phyloP scores from a whole-genome alignment of 2,113 vertebrate genomes.

The Hippocampus mohnikei region DNA sequence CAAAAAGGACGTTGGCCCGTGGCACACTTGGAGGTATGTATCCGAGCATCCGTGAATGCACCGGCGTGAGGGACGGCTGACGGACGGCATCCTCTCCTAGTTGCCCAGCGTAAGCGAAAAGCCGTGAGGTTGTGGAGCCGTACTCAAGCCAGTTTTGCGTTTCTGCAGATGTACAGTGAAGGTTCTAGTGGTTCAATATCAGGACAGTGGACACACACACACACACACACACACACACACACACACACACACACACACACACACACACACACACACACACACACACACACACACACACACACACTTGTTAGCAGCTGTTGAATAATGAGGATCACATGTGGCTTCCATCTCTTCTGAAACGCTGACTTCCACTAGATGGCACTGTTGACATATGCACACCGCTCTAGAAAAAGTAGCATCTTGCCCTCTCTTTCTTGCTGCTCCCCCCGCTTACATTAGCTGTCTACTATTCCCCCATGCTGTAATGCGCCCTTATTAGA shows the following conservation, averaged over 20 bases:
- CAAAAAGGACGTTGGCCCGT: conserved; percentile 5
- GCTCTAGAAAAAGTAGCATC: conserved; percentile 37
- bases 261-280: too few relatives aligned
- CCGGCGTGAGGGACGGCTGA: conserved; percentile 2
- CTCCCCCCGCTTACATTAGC: conserved; percentile 19
- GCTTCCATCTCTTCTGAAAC: not conserved
- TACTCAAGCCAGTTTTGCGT: not conserved
- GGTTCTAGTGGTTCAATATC: not conserved
- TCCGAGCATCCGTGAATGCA: conserved; percentile 27
- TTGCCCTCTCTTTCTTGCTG: conserved; percentile 22
- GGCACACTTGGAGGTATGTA: not conserved
- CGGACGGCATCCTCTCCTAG: not conserved
- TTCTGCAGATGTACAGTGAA: not conserved
- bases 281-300: too few relatives aligned
- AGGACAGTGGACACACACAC: not conserved
- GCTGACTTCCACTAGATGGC: conserved; percentile 60
- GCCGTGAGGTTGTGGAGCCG: not conserved
- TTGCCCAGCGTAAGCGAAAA: conserved; percentile 1
- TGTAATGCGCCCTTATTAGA: conserved; percentile 42
- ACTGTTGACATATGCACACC: conserved; percentile 48
- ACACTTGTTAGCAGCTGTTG: not conserved
- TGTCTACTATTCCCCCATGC: conserved; percentile 29
- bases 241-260: too few relatives aligned
- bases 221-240: too few relatives aligned
- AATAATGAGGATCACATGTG: conserved; percentile 12